These are phyloP conservation scores for Epinotia bilunana DNA, from an alignment of 2,888 invertebrate species.

Conservation along the genomic window DNA sequence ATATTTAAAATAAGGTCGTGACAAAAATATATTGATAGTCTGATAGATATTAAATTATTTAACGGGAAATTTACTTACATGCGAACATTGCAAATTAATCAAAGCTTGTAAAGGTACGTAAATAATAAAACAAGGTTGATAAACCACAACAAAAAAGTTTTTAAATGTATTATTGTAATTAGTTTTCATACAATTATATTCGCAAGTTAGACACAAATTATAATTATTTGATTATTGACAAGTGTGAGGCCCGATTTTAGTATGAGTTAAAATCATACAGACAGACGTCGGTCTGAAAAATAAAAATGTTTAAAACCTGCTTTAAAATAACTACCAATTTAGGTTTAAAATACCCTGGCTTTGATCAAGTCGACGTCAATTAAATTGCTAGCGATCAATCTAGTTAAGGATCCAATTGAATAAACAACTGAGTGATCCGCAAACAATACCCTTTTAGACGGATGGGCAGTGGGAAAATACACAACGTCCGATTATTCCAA, in stretches of 20 bases:
- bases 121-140: too few species aligned
- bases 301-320: background rate
- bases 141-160: too few species aligned
- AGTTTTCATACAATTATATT: too few species aligned
- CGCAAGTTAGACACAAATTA: too few species aligned
- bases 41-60: too few species aligned
- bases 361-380: slow-evolving; percentile 18
- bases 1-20: too few species aligned
- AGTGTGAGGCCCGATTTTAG: background rate
- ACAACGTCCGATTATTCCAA: background rate
- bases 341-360: background rate
- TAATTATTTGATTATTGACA: background rate
- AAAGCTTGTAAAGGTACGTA: too few species aligned
- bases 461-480: slow-evolving; percentile 9
- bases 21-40: too few species aligned
- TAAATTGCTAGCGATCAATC: slow-evolving; percentile 26
- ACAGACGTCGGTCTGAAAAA: background rate
- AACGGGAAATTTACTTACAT: too few species aligned
- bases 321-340: background rate
- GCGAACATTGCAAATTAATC: too few species aligned
- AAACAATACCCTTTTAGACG: slow-evolving; percentile 22
- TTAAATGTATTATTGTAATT: too few species aligned
- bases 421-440: slow-evolving; percentile 21
- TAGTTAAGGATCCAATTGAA: slow-evolving; percentile 25
- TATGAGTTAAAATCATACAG: background rate